Conservation (phyloP, 1,140 invertebrate genomes). For the Diplogasteroides magnus region DNA sequence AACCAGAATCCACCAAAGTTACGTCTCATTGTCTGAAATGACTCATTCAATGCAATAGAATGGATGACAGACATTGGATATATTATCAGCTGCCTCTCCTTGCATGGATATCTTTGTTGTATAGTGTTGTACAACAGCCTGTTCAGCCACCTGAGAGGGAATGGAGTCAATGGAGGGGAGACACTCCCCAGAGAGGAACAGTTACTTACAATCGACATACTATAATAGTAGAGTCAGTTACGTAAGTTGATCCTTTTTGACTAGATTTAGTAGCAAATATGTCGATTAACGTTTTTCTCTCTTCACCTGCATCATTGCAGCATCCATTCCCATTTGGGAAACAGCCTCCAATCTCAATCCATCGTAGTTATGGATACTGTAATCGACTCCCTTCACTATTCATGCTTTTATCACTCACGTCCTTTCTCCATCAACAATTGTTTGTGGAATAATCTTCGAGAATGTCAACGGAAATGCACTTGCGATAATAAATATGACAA, state of each 20-base stretch:
- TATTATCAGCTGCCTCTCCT: constrained; percentile 13
- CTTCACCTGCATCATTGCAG: no score
- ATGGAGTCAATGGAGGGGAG: no score
- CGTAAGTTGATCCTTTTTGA: no score
- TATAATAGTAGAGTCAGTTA: no score
- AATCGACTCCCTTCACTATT: not conserved
- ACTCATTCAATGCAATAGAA: not conserved
- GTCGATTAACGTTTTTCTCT: no score
- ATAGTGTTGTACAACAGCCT: constrained; percentile 15
- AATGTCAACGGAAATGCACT: no score
- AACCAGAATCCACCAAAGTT: constrained; percentile 12
- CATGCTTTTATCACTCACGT: no score
- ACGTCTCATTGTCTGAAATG: constrained; percentile 6
- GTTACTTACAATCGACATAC: no score
- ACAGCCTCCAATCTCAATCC: not conserved
- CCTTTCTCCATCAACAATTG: not conserved
- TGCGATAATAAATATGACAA: no score
- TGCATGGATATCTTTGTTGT: not conserved
- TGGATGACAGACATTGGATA: constrained; percentile 5
- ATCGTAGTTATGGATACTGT: not conserved
- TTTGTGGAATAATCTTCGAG: no score
- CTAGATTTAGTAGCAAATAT: no score
- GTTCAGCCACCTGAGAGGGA: constrained; percentile 7
- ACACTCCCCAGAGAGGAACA: no score
- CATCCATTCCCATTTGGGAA: not conserved